phyloP scores from a whole-genome alignment of 2,797 vertebrate species.

The Pteronotus mesoamericanus region DNA sequence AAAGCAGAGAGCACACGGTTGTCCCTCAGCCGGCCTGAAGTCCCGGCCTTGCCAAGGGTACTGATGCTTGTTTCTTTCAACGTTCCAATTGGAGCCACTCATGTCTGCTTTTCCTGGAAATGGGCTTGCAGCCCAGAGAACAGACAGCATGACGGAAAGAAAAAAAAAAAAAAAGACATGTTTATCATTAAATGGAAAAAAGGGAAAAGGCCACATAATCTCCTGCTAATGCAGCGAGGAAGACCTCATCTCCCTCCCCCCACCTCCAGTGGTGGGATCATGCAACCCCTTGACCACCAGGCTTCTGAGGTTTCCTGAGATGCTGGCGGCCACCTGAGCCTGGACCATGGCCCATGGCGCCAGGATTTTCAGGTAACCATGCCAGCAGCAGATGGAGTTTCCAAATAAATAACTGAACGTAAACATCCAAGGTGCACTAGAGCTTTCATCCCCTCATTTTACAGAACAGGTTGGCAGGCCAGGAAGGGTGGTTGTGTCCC shows the following conservation, averaged over 20 bases:
- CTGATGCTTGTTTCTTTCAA: neutral
- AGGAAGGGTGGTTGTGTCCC: neutral
- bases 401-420: neutral
- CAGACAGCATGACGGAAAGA: neutral
- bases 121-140: neutral
- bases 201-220: neutral
- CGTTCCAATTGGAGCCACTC: neutral
- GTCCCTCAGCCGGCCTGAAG: neutral
- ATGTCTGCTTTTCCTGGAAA: neutral
- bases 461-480: neutral
- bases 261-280: accelerated
- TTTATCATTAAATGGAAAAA: neutral
- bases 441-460: neutral
- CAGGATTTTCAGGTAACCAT: neutral
- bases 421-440: neutral
- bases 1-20: neutral
- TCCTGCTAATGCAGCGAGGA: neutral
- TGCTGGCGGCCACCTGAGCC: neutral
- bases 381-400: neutral
- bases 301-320: neutral
- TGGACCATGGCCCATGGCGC: neutral
- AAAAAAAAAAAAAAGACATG: neutral
- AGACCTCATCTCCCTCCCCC: neutral
- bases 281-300: neutral
- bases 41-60: neutral